phyloP scores from a whole-genome alignment of 2,797 vertebrate species.

The Ateles fusciceps region DNA sequence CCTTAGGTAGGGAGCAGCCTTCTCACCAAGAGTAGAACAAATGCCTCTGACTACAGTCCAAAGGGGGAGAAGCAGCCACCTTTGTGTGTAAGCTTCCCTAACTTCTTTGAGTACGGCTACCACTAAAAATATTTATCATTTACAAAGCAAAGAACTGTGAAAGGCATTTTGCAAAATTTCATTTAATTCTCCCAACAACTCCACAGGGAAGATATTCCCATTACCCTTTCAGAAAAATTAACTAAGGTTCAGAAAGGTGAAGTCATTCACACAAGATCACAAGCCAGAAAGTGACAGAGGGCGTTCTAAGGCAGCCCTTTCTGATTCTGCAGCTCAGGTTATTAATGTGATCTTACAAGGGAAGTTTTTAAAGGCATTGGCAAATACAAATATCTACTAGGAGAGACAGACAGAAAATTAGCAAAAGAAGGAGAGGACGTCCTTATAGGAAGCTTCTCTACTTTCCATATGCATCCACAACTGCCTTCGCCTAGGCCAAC shows the following conservation, averaged over 20 bases:
- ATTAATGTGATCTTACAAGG: background rate
- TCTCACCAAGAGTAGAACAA: background rate
- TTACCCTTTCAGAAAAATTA: background rate
- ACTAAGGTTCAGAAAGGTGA: background rate
- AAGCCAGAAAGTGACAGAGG: background rate
- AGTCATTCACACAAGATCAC: background rate
- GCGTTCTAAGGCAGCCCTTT: background rate
- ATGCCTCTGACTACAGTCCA: background rate
- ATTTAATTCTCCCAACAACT: background rate
- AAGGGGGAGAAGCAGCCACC: background rate
- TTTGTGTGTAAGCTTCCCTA: background rate
- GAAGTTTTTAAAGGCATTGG: background rate
- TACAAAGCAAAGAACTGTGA: background rate
- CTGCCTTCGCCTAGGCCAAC: background rate
- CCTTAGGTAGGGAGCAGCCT: background rate
- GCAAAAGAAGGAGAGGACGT: background rate
- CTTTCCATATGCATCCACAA: background rate
- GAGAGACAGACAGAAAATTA: background rate
- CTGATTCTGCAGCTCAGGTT: background rate
- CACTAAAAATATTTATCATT: background rate
- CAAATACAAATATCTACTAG: background rate
- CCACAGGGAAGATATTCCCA: background rate
- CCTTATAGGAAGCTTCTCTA: background rate
- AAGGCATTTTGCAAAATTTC: background rate
- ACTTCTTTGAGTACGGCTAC: background rate